Conservation (phyloP, 2,113 vertebrate species). For the Oreochromis aureus region DNA sequence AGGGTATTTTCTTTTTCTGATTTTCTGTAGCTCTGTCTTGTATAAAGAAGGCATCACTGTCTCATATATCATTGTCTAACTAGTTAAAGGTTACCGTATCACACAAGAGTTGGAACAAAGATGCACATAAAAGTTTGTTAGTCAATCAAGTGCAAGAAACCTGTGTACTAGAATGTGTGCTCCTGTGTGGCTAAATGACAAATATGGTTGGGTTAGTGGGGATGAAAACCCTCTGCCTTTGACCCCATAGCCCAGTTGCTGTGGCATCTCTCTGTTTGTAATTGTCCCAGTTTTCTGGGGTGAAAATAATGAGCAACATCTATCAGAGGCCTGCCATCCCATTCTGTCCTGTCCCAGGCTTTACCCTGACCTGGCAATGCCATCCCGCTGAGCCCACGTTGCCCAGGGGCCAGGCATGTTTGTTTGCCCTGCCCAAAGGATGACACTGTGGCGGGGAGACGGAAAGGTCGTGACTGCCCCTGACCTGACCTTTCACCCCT, state of each 20-base stretch:
- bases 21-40: neutral
- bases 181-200: slow-evolving; percentile 21
- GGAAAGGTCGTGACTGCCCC: slow-evolving; percentile 53
- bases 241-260: slow-evolving; percentile 46
- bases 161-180: neutral
- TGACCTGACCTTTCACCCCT: slow-evolving; percentile 61
- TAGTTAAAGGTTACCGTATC: neutral
- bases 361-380: slow-evolving; percentile 60
- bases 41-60: neutral
- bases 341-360: slow-evolving; percentile 38
- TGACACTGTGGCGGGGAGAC: slow-evolving; percentile 59
- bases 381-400: slow-evolving; percentile 53
- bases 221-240: slow-evolving; percentile 36
- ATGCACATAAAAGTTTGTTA: neutral
- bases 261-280: slow-evolving; percentile 50
- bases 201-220: slow-evolving; percentile 11
- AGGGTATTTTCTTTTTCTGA: neutral
- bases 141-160: neutral
- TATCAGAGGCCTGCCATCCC: slow-evolving; percentile 58
- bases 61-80: neutral
- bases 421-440: slow-evolving; percentile 64
- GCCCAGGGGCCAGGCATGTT: slow-evolving; percentile 59
- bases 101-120: neutral
- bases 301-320: slow-evolving; percentile 69
- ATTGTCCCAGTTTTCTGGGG: slow-evolving; percentile 58